Conservation (phyloP, 1,140 invertebrate genomes). For the Drosophila murphyi region DNA sequence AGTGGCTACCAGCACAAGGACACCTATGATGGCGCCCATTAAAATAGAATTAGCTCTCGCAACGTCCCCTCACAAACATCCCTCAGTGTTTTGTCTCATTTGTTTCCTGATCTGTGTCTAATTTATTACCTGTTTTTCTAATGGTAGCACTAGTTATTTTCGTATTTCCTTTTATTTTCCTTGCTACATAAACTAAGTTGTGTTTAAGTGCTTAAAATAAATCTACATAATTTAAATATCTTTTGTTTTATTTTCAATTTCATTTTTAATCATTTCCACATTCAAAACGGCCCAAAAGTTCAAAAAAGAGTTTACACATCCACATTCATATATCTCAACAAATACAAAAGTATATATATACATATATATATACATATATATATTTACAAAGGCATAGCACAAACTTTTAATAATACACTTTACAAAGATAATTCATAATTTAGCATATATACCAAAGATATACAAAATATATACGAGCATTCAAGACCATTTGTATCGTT, state of each 20-base stretch:
- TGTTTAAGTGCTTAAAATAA: constrained; percentile 76
- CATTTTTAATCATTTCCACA: constrained; percentile 13
- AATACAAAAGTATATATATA: constrained; percentile 21
- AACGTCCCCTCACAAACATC: background rate
- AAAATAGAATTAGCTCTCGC: constrained; percentile 43
- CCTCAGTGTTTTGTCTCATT: constrained; percentile 16
- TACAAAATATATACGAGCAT: constrained; percentile 18
- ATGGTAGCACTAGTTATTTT: constrained; percentile 63
- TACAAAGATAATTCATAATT: constrained; percentile 45
- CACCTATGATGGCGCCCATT: constrained; percentile 88
- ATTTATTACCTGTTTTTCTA: constrained; percentile 42
- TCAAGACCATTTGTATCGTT: constrained; percentile 4
- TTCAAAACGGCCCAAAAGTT: constrained; percentile 47
- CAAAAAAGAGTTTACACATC: constrained; percentile 57
- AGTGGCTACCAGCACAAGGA: constrained; percentile 95
- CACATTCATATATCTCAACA: constrained; percentile 44
- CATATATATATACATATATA: constrained; percentile 26
- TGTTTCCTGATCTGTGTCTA: constrained; percentile 39
- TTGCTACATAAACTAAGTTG: constrained; percentile 70
- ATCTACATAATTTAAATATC: constrained; percentile 28
- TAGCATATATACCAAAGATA: constrained; percentile 59
- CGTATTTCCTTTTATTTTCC: constrained; percentile 28
- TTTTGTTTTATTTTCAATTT: constrained; percentile 38
- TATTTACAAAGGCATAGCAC: constrained; percentile 22
- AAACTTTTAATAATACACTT: constrained; percentile 71